Conservation (phyloP, 2,888 invertebrate genomes). For the Mactromeris polynyma region DNA sequence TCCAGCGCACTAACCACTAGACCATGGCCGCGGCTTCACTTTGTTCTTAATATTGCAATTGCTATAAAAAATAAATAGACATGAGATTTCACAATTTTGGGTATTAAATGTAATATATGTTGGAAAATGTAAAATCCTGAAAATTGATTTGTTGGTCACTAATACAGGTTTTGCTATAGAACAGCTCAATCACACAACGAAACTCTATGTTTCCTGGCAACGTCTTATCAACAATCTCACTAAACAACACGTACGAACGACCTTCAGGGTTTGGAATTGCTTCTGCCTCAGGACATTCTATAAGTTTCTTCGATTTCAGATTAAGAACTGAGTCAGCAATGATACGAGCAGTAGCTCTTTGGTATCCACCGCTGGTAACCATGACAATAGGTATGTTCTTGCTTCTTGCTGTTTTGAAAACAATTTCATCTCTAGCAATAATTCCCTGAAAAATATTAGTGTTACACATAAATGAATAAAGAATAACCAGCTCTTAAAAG, state of each 20-base stretch:
- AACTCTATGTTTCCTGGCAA: background rate
- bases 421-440: constrained; percentile 93
- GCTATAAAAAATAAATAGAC: too few species aligned
- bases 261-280: constrained; percentile 59
- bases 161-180: too few species aligned
- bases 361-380: constrained; percentile 96
- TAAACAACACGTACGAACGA: constrained; percentile 61
- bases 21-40: too few species aligned
- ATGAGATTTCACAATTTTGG: too few species aligned
- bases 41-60: too few species aligned
- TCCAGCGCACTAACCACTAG: too few species aligned
- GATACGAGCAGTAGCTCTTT: constrained; percentile 92
- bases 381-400: constrained; percentile 93
- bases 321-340: constrained; percentile 95
- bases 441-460: constrained; percentile 90
- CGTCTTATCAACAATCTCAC: constrained; percentile 23
- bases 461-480: background rate
- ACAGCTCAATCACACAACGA: background rate
- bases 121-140: too few species aligned
- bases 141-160: too few species aligned
- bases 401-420: constrained; percentile 91
- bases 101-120: too few species aligned
- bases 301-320: constrained; percentile 89
- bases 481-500: too few species aligned
- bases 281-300: constrained; percentile 82